Base-by-base conservation (phyloP, 2,888 invertebrate genomes). In the Eupeodes latifasciatus region DNA sequence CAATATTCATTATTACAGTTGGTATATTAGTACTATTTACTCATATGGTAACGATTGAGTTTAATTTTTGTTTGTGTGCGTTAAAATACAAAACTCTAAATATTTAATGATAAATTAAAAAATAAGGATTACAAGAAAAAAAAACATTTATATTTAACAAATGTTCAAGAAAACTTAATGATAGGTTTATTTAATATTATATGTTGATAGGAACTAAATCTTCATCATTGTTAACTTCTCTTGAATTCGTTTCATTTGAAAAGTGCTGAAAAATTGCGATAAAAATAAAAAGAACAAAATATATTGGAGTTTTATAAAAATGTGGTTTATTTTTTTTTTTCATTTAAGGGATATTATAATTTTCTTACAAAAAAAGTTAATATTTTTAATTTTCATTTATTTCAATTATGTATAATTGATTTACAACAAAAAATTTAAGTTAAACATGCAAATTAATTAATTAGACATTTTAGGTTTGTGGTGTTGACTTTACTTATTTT, bases 171-270 rank as follows among this genome's bases (percentile, higher is more conserved):
- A 69, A 85, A 81, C 66, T 85, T 79, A 62, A 19, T 75, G 7
- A 62, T 71, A 71, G 34, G 59, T 19, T 49, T 36, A 11, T 78
- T 71, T 53, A 66, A 71, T 47, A 80, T 87, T 78, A 84, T 69
- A 88, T 81, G 84, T 75, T 88, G 87, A 81, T 88, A 88, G 87
- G 87, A 88, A 88, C 87, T 85, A 84, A 88, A 85, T 88, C 80
- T 74, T 84, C 81, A 76, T 88, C 84, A 84, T 61, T 84, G 72
- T 80, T 84, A 81, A 81, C 84, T 49, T 87, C 85, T 84, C 81
- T 80, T 81, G 80, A 86, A 83, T 87, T 84, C 81, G 84, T 84
- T 80, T 87, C 81, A 76, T 79, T 71, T 83, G 84, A 57, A 87
- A 88, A 88, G 67, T 87, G 84, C 84, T 88, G 84, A 85, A 88